Evolutionary conservation across 2,888 invertebrate genomes (phyloP).

Genomic region (Rhagonycha fulva): DNA sequence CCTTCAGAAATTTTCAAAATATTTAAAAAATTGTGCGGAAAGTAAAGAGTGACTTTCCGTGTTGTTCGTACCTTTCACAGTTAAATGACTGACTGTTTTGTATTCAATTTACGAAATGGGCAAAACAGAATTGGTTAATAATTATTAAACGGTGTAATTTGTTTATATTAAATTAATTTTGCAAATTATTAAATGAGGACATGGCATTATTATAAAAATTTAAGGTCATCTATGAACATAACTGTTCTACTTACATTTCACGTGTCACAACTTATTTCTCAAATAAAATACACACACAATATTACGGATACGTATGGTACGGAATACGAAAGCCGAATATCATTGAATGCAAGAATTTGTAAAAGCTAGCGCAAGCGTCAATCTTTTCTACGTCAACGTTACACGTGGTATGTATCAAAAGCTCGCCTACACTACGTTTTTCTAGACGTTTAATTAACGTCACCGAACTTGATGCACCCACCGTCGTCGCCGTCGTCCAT

Average conservation of each 20-base stretch:
- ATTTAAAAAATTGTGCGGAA: not conserved
- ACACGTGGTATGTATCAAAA: constrained; percentile 30
- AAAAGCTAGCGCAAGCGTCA: constrained; percentile 29
- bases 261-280: constrained; percentile 26
- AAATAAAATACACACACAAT: constrained; percentile 23
- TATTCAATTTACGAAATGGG: not conserved
- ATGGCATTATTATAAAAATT: not conserved
- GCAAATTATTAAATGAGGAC: not conserved
- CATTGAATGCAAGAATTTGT: constrained; percentile 23
- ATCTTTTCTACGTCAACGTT: constrained; percentile 21
- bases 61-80: not conserved
- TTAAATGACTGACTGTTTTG: not conserved
- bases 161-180: not conserved
- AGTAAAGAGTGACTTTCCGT: not conserved
- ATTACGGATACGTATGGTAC: constrained; percentile 23
- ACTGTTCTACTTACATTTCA: constrained; percentile 27
- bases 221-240: not conserved
- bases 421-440: constrained; percentile 27
- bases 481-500: not conserved
- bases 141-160: not conserved
- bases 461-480: not conserved
- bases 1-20: not conserved
- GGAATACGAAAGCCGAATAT: constrained; percentile 32
- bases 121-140: not conserved
- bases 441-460: constrained; percentile 17